Evolutionary conservation across 2,797 vertebrate genomes (phyloP).

Genomic region (Adelosebastes latens): DNA sequence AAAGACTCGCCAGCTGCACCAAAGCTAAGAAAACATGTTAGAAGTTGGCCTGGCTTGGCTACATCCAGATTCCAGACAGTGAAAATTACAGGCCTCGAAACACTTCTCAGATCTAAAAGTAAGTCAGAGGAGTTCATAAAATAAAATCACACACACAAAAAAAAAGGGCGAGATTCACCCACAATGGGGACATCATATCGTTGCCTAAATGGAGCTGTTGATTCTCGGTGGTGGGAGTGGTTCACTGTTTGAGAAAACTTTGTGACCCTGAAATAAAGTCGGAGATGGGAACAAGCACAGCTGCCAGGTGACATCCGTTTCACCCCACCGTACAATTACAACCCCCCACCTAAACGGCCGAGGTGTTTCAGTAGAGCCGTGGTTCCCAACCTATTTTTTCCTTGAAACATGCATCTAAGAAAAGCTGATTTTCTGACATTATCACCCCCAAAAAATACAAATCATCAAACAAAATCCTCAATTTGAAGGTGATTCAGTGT

Average conservation of each 20-base stretch:
- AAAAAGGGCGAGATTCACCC: not conserved
- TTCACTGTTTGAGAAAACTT: not conserved
- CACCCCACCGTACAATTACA: slow-evolving; percentile 34
- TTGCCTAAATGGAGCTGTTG: not conserved
- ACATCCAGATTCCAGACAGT: not conserved
- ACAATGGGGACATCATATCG: not conserved
- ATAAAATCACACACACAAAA: not conserved
- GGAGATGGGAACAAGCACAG: slow-evolving; percentile 17
- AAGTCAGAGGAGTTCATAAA: not conserved
- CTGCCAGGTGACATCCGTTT: slow-evolving; percentile 47
- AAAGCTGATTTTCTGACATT: no score
- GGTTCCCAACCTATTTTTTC: no score
- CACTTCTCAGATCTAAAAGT: slow-evolving; percentile 8
- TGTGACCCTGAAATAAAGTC: slow-evolving; percentile 12
- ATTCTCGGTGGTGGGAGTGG: not conserved
- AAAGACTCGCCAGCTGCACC: not conserved
- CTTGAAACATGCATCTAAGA: no score
- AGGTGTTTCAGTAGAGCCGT: not conserved
- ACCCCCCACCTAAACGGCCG: not conserved
- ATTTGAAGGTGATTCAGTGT: no score
- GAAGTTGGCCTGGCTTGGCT: not conserved
- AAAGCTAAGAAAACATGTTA: slow-evolving; percentile 18
- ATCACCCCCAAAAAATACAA: no score
- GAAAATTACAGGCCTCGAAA: slow-evolving; percentile 29
- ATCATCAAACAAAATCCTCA: no score